phyloP scores from a whole-genome alignment of 1,140 invertebrate species.

The Brachionus calyciflorus region DNA sequence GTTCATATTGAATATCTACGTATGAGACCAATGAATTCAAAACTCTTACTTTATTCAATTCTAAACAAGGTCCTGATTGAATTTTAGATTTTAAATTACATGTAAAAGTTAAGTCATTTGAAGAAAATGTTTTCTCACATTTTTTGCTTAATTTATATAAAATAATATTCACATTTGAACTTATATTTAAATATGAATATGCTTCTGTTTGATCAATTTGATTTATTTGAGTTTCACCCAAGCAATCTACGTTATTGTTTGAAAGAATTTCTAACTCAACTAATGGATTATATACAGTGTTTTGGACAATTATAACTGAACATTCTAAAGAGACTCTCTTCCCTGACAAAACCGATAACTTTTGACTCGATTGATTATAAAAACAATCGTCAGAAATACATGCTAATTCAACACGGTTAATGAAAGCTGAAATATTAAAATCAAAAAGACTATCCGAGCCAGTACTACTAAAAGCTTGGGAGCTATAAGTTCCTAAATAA shows the following conservation, averaged over 20 bases:
- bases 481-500: background rate
- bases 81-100: slow-evolving; percentile 12
- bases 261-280: slow-evolving; percentile 2
- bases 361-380: background rate
- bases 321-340: background rate
- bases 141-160: slow-evolving; percentile 36
- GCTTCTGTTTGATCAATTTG: background rate
- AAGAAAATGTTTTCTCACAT: background rate
- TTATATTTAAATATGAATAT: background rate
- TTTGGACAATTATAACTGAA: background rate
- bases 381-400: background rate
- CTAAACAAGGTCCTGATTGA: background rate
- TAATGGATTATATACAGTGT: background rate
- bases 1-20: slow-evolving; percentile 36
- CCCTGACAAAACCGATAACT: background rate
- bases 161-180: background rate
- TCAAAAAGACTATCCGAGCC: background rate
- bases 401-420: background rate
- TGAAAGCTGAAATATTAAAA: slow-evolving; percentile 25
- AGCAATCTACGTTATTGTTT: background rate
- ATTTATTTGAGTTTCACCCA: slow-evolving; percentile 2
- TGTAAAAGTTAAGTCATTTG: background rate
- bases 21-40: background rate
- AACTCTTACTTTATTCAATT: background rate
- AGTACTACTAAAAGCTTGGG: background rate